Percentiles rank a stretch among this genome's conserved stretches.
Conservation (phyloP, 2,797 vertebrate genomes). For the Pachyuromys duprasi region DNA sequence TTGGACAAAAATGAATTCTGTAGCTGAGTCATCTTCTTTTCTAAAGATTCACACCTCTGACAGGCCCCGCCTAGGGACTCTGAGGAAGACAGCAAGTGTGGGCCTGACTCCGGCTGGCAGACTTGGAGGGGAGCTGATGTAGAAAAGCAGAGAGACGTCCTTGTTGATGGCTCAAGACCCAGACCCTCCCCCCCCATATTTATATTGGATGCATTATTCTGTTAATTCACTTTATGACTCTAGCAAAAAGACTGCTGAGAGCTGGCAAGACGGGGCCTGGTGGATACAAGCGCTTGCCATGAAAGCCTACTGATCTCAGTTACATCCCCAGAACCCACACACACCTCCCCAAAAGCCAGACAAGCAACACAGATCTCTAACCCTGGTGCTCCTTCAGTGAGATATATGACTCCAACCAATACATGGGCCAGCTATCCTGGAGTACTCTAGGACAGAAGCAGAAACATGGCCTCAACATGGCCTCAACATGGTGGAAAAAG, state of each 20-base stretch:
- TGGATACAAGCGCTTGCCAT: neutral
- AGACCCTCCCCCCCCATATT: neutral
- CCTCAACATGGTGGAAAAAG: neutral
- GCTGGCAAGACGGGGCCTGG: neutral
- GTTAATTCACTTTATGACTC: neutral
- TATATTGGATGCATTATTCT: neutral
- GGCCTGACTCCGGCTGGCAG: neutral
- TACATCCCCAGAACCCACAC: neutral
- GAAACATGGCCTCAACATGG: neutral
- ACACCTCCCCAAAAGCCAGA: neutral
- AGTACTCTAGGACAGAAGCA: neutral
- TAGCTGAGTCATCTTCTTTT: neutral
- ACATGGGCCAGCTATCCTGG: neutral
- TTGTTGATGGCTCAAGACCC: neutral
- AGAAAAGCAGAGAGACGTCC: neutral
- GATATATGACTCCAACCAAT: neutral
- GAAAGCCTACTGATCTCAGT: neutral
- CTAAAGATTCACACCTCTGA: neutral
- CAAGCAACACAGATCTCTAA: neutral
- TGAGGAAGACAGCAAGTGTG: neutral
- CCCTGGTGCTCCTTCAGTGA: neutral
- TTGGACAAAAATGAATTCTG: conserved; percentile 11
- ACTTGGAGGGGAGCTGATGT: neutral
- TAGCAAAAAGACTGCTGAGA: neutral
- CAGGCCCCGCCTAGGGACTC: neutral